Evolutionary conservation across 2,113 vertebrate species (phyloP), one percentile per base, ranked within the genome.

Genomic region (Oplegnathus fasciatus): DNA sequence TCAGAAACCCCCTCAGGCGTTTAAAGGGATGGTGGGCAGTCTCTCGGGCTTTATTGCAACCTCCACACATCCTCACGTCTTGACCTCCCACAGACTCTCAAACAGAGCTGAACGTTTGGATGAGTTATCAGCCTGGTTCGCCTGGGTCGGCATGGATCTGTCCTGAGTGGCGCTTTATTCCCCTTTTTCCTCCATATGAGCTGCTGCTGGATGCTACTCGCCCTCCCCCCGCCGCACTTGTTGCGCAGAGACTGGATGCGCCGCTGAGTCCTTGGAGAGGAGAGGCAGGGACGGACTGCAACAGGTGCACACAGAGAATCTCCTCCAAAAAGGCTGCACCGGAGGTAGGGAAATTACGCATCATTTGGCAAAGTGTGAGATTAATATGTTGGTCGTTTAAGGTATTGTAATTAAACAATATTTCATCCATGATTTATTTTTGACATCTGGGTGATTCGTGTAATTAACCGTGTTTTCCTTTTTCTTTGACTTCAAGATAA

Each of bases 281-380:
- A 91, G 89, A 93, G 81, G 78, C 73, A 85, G 84, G 77, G 55
- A 83, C 78, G 9, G 50, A 80, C 83, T 70, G 92, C 94, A 95
- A 94, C 94, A 95, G 94, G 94, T 94, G 92, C 91, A 78, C 77
- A 70, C 73, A 32, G 60, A 91, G 79, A 91, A 88, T 82, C 91
- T 69, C 55, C 78, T 40, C 52, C 86, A 60, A 24, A 62, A 18
- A 61, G 57, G 24, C 65, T 22, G 61, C 75, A 42, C 22, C 14
- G n/a, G 78, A 88, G 91, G 86, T 87, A 88, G 75, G 75, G 58
- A 48, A 5, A 83, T 66, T 84, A 62, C 68, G 48, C 81, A 65
- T 28, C 71, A 37, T 75, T 84, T 78, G 30, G 54, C 10, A 32
- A 26, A 80, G 40, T 68, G n/a, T 20, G 4, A 28, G n/a, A 8